Base-by-base conservation (phyloP, 1,140 invertebrate species). In the Phortica variegata region DNA sequence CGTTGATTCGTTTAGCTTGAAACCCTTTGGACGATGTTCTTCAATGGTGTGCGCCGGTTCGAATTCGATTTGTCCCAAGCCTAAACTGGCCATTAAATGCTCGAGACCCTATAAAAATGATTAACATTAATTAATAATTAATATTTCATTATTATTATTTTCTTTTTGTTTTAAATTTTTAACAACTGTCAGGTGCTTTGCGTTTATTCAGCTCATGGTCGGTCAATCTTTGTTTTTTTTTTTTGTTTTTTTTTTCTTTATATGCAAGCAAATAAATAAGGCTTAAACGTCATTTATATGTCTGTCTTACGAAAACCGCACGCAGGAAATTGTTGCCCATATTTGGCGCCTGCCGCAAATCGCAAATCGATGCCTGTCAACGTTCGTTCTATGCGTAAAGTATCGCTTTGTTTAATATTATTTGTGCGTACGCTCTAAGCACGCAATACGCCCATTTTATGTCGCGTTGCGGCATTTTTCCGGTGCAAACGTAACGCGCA, bases 31-130 rank as follows among this genome's bases (percentile, higher is more conserved):
- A 20, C 77, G 74, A 52, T 84, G 82, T 20, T 81, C 58, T 0
- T 80, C 77, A 17, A 84, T 63, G 19, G 80, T 81, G 52, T 84
- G 83, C 0, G 77, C 77, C 6, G 80, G 79, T 6, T 78, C 80
- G 58, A 84, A 84, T 29, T 82, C 77, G 9, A 82, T 71, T 10
- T 80, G 80, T 3, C 82, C 83, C 8, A 84, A 63, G 0, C 83
- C 83, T 9, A 84, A 57, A 44, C 77, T 84, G 49, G 80, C 79
- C 73, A 84, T 75, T 47, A 84, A 62, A 59, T 84, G 83, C 62
- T 84, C 83, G 36, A 84, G 82, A 21, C 83, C 83, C 83, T 84
- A 73, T 6, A 59, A 32, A 38, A 29, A 23, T 56, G 54, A 43
- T 16, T 3, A 23, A 44, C 16, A 13, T 13, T 29, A 26, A 47